Percentiles rank a stretch among this genome's conserved stretches.
These are phyloP conservation scores for Teleiodes luculella DNA, from an alignment of 2,888 invertebrate species.

Conservation along the genomic window DNA sequence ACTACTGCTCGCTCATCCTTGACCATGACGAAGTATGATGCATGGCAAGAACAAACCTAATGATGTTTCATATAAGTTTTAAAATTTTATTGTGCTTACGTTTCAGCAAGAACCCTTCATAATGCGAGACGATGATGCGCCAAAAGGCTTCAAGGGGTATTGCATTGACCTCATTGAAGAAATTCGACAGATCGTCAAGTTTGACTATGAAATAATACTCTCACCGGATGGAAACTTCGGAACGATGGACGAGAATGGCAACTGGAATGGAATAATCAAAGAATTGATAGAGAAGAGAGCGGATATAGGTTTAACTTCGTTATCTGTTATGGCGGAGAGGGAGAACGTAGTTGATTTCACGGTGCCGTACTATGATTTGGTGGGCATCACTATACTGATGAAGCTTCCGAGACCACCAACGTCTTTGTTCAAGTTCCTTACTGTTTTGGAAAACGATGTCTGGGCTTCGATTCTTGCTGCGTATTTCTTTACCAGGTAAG, in stretches of 20 bases:
- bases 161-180: slow-evolving; percentile 96
- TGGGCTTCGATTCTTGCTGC: slow-evolving; percentile 98
- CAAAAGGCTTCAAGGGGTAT: slow-evolving; percentile 89
- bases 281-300: slow-evolving; percentile 91
- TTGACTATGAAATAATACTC: slow-evolving; percentile 92
- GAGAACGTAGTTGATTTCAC: slow-evolving; percentile 99
- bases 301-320: slow-evolving; percentile 94
- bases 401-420: slow-evolving; percentile 92
- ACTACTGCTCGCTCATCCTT: too few relatives aligned
- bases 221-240: slow-evolving; percentile 91
- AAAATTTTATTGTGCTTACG: slow-evolving; percentile 3
- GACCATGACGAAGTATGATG: too few relatives aligned
- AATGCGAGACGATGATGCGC: slow-evolving; percentile 81
- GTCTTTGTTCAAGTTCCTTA: slow-evolving; percentile 96
- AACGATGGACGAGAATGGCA: slow-evolving; percentile 90
- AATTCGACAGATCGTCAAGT: slow-evolving; percentile 89
- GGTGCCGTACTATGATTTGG: slow-evolving; percentile 98
- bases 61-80: too few relatives aligned
- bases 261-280: slow-evolving; percentile 91
- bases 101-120: slow-evolving; percentile 90
- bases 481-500: slow-evolving; percentile 93
- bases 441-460: slow-evolving; percentile 96
- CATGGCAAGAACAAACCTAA: too few relatives aligned
- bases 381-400: slow-evolving; percentile 98
- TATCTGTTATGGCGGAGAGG: slow-evolving; percentile 98